Percentiles rank a stretch among this genome's conserved stretches.
phyloP scores from a whole-genome alignment of 2,888 invertebrate genomes.

The Spodoptera littoralis region DNA sequence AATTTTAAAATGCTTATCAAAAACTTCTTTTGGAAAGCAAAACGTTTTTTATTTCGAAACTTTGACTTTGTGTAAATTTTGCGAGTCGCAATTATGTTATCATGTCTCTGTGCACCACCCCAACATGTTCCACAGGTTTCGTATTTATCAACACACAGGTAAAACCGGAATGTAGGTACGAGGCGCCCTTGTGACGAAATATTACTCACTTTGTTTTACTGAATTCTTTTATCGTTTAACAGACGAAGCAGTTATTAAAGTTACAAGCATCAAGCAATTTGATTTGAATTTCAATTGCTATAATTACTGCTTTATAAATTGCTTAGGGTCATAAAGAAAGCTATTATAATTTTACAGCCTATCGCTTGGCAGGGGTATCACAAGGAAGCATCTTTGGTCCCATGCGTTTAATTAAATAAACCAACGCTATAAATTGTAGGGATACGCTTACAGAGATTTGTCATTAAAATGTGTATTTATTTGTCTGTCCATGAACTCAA shows the following conservation, averaged over 20 bases:
- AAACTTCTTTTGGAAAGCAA: too few relatives aligned
- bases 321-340: neutral
- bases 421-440: too few relatives aligned
- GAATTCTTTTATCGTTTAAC: neutral
- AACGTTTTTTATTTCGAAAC: too few relatives aligned
- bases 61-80: slow-evolving; percentile 7
- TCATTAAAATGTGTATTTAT: too few relatives aligned
- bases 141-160: slow-evolving; percentile 44
- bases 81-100: slow-evolving; percentile 36
- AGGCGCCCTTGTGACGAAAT: slow-evolving; percentile 40
- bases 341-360: slow-evolving; percentile 8
- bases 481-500: too few relatives aligned
- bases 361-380: neutral
- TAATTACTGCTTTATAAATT: too few relatives aligned
- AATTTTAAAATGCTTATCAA: too few relatives aligned
- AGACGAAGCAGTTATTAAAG: slow-evolving; percentile 7
- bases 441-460: too few relatives aligned
- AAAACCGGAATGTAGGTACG: slow-evolving; percentile 41
- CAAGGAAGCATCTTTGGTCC: slow-evolving; percentile 6
- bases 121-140: slow-evolving; percentile 51
- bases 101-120: slow-evolving; percentile 31
- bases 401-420: neutral
- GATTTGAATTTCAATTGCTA: slow-evolving; percentile 7
- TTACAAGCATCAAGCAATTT: slow-evolving; percentile 3
- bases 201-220: slow-evolving; percentile 21